Conservation (phyloP, 2,113 vertebrate species). For the Noctilio leporinus region DNA sequence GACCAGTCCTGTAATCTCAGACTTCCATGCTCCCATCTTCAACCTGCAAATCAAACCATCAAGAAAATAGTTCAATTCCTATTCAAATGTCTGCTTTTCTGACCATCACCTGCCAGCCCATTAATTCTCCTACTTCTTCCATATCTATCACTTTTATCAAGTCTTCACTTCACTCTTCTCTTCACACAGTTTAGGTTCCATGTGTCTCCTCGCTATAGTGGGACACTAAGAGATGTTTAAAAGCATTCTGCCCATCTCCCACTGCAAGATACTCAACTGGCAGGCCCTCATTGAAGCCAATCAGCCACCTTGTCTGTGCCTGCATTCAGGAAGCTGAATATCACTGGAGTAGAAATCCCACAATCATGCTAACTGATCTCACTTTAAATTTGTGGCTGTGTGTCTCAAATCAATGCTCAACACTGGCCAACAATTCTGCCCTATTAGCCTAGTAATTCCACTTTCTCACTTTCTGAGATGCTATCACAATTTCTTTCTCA, state of each 20-base stretch:
- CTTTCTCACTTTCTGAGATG: not conserved
- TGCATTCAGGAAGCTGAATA: not conserved
- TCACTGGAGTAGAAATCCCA: not conserved
- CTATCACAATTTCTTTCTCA: not conserved
- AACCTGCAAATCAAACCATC: not conserved
- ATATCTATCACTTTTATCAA: not conserved
- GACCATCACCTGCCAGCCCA: not conserved
- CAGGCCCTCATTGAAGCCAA: not conserved
- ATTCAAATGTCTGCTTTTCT: not conserved
- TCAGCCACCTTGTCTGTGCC: not conserved
- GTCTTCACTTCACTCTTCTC: not conserved
- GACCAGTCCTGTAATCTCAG: not conserved
- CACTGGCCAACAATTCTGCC: not conserved
- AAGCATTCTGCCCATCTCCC: not conserved
- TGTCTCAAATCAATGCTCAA: not conserved
- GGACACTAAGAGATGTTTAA: not conserved
- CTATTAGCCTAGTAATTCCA: not conserved
- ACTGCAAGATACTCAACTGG: not conserved
- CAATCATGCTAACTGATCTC: not conserved
- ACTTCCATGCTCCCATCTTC: not conserved
- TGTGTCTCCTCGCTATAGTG: rapidly evolving
- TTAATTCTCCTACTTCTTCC: not conserved
- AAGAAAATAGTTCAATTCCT: not conserved
- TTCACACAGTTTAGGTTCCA: not conserved
- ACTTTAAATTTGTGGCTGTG: not conserved